These are phyloP conservation scores for Eufriesea mexicana DNA, from an alignment of 1,140 invertebrate species.

Conservation along the genomic window DNA sequence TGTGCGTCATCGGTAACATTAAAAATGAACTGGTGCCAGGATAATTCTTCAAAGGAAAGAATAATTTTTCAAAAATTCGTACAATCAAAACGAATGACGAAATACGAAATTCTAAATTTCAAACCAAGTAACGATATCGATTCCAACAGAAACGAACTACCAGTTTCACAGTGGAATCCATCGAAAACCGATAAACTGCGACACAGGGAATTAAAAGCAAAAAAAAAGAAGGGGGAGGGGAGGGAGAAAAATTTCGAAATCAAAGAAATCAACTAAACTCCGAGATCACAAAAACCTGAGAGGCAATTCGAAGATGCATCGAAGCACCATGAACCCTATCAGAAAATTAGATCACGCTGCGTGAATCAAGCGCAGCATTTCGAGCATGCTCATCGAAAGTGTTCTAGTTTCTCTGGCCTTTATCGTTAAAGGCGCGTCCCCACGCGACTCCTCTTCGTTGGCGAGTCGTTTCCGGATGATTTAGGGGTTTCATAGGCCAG, in stretches of 20 bases:
- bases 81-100: too few relatives aligned
- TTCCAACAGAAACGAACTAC: too few relatives aligned
- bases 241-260: neutral
- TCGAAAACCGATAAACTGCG: too few relatives aligned
- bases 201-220: neutral
- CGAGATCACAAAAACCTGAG: neutral
- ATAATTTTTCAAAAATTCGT: too few relatives aligned
- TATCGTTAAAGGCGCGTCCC: constrained; percentile 2
- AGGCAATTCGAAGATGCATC: neutral
- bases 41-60: too few relatives aligned
- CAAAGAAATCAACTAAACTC: too few relatives aligned
- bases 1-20: too few relatives aligned
- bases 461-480: constrained; percentile 29
- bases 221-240: too few relatives aligned
- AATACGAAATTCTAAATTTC: too few relatives aligned
- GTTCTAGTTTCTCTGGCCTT: neutral
- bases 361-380: neutral
- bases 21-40: too few relatives aligned
- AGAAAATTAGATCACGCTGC: neutral
- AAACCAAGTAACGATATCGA: too few relatives aligned
- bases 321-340: neutral
- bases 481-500: constrained; percentile 51
- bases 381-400: neutral
- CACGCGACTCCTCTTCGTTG: neutral
- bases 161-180: too few relatives aligned